Base-by-base conservation (phyloP, 2,888 invertebrate species). In the Polydrusus pterygomalis region DNA sequence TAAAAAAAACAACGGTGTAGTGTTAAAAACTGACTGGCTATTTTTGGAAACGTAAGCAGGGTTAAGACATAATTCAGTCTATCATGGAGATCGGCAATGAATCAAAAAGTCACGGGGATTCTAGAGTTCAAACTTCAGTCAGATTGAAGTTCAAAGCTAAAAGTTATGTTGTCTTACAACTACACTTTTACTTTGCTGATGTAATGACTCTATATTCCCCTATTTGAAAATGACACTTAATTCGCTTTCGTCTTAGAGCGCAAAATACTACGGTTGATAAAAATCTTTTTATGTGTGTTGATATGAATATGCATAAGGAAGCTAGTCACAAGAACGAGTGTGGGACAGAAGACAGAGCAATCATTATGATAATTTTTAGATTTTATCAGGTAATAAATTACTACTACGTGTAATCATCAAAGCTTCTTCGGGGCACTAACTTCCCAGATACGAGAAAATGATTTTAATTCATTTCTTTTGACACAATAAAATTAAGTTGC, bases 301-400 rank as follows among this genome's bases (percentile, higher is more conserved):
- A 78, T 74, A 79, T 79, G 75, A 79, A 79, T 79, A 79, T 79
- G 71, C 75, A 79, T 79, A 77, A 78, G 73, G 70, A 74, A 79
- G 77, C 77, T 77, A 79, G 79, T 79, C 79, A 74, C 78, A 77
- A 72, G 75, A 78, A 79, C 77, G 65, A 79, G 77, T 79, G 77
- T 79, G 79, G 75, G 79, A 79, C 79, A 79, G 73, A 79, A 77
- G 75, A 77, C 77, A 78, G 73, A 65, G 75, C 77, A 79, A 79
- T 79, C 77, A 79, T 79, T 79, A 79, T 79, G 79, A 79, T 79
- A 79, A 79, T 79, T 75, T 75, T 34, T 17, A 74, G 79, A 79
- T 79, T 77, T 78, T 77, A 79, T 79, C 79, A 47, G 30, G 70
- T 72, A 74, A 77, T 74, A 77, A 77, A 77, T 74, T 77, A 74